phyloP scores from a whole-genome alignment of 2,888 invertebrate genomes.

The Dynastes tityus region DNA sequence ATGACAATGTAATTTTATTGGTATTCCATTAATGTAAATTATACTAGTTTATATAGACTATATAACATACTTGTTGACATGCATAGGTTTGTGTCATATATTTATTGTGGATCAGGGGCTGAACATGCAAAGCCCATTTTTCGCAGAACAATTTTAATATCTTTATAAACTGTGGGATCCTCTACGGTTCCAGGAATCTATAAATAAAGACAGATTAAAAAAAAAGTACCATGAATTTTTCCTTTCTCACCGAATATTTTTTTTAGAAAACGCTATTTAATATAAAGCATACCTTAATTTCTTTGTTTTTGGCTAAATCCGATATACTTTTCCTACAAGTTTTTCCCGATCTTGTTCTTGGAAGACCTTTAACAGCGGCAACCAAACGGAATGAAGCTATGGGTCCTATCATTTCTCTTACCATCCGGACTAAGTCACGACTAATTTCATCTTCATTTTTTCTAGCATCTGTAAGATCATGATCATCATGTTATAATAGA shows the following conservation, averaged over 20 bases:
- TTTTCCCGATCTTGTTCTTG: conserved; percentile 91
- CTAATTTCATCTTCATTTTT: conserved; percentile 73
- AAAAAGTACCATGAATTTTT: conserved; percentile 31
- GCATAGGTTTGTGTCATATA: conserved; percentile 48
- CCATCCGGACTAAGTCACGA: conserved; percentile 74
- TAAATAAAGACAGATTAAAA: conserved; percentile 60
- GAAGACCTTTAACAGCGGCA: conserved; percentile 85
- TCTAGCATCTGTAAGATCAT: conserved; percentile 68
- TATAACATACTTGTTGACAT: conserved; percentile 48
- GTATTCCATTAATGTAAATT: conserved; percentile 51
- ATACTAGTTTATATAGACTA: conserved; percentile 50
- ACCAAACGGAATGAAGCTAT: conserved; percentile 91
- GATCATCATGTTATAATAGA: conserved; percentile 38
- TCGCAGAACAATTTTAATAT: conserved; percentile 84
- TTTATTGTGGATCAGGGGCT: conserved; percentile 76
- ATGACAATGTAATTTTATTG: conserved; percentile 48
- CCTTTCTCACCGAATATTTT: not conserved
- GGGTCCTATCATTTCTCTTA: conserved; percentile 83
- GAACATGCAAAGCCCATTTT: conserved; percentile 83
- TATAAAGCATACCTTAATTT: conserved; percentile 76
- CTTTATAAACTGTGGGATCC: conserved; percentile 86
- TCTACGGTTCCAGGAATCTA: conserved; percentile 90
- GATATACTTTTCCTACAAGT: conserved; percentile 86
- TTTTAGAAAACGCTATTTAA: not conserved
- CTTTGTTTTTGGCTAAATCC: conserved; percentile 86